Evolutionary conservation across 2,888 invertebrate genomes (phyloP), one percentile per base, ranked within the genome.

Genomic region (Chymomyza procnemis): DNA sequence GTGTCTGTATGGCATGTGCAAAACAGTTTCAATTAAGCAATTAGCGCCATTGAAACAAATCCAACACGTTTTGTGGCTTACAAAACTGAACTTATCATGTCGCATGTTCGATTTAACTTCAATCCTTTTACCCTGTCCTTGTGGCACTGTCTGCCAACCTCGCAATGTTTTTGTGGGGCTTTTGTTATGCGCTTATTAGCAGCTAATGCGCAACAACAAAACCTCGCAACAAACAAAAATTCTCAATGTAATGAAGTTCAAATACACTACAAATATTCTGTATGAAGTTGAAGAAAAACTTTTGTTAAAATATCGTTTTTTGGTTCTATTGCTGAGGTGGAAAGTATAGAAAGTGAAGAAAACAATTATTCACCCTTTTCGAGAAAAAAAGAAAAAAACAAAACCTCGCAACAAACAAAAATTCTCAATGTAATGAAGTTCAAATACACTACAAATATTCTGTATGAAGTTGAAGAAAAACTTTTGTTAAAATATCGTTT

Each of bases 41-140:
- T 84, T 84, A 85, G 85, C 85, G 78, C 83, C 75, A 86, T 86
- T 82, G 87, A 87, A 83, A 87, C 82, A 87, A 87, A 83, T 85
- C 80, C 82, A 87, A 85, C 85, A 85, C 85, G 87, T 82, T 85
- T 85, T 85, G 83, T 78, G 85, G 83, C 87, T 80, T 87, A 85
- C 82, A 80, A 83, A 50, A 79, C 72, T 80, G 71, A 80, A 80
- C 19, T 56, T 56, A 21, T 30, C 18, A 30, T 80, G 81, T 80
- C 79, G 79, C 81, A 18, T 50, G 50, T 19, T 19, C 50, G 16
- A 50, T 50, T 50, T 50, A 16, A 50, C 50, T 18, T 19, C 50
- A 50, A 41, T 41, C 34, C 34, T 41, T 41, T 41, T 12, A 12
- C 34, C 12, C 34, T 41, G 12, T 1, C 50, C 1, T 6, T 50